These are phyloP conservation scores for Australoheros scitulus DNA, from an alignment of 2,113 vertebrate genomes.

Conservation along the genomic window DNA sequence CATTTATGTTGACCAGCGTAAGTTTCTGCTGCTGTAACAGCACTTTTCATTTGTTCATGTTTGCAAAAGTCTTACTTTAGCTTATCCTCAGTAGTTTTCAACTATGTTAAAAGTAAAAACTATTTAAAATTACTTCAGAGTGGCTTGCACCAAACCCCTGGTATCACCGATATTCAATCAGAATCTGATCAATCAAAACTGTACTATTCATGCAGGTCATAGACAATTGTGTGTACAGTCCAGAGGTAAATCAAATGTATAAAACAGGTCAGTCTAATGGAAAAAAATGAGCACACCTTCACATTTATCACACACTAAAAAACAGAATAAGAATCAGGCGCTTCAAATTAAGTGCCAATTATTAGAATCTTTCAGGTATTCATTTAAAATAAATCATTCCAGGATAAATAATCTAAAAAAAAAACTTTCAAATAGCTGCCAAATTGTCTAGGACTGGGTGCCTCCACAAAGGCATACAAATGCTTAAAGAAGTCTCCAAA, in stretches of 20 bases:
- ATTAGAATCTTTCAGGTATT: background rate
- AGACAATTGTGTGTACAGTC: background rate
- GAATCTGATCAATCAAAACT: background rate
- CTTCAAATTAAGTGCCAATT: background rate
- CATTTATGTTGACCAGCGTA: background rate
- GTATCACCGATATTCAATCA: background rate
- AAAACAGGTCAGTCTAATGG: background rate
- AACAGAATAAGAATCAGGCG: too few species aligned
- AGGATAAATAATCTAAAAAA: background rate
- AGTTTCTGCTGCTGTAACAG: slow-evolving; percentile 3
- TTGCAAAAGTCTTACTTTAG: background rate
- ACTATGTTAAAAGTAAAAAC: background rate
- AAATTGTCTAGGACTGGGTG: background rate
- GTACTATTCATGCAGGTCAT: background rate
- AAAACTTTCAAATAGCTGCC: background rate
- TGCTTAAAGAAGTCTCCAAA: background rate
- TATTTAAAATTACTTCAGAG: background rate
- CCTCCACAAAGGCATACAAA: background rate
- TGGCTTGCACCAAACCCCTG: background rate
- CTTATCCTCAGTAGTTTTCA: background rate
- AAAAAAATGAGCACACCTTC: background rate
- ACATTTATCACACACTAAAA: background rate
- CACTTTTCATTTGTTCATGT: background rate
- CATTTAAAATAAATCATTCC: background rate
- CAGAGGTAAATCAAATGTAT: background rate